A percentile compares a stretch with the other conserved stretches of the same genome.
Evolutionary conservation across 2,113 vertebrate species (phyloP).

Genomic region (Phalacrocorax brasilianus): DNA sequence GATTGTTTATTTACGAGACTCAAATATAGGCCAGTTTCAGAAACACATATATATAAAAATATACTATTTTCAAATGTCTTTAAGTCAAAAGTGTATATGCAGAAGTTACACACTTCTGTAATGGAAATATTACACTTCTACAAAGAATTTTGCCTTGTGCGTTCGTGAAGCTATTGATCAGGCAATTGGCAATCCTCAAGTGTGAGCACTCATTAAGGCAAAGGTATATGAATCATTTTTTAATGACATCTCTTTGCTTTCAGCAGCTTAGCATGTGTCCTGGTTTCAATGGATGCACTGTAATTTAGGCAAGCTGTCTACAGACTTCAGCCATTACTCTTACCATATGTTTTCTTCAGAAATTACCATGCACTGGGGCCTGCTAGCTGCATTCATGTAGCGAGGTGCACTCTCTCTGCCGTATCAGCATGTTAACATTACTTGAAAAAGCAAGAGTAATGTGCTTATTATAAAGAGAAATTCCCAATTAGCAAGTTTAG

Average conservation of each 20-base stretch:
- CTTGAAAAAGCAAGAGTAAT: slow-evolving; percentile 57
- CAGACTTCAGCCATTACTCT: slow-evolving; percentile 68
- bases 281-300: slow-evolving; percentile 70
- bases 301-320: slow-evolving; percentile 69
- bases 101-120: neutral
- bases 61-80: slow-evolving; percentile 47
- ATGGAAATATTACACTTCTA: slow-evolving; percentile 30
- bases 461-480: slow-evolving; percentile 62
- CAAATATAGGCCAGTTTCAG: slow-evolving; percentile 41
- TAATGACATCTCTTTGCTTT: slow-evolving; percentile 77
- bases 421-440: slow-evolving; percentile 40
- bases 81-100: neutral
- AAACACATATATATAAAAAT: neutral
- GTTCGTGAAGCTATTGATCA: slow-evolving; percentile 62
- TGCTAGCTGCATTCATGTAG: slow-evolving; percentile 38
- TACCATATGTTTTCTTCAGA: slow-evolving; percentile 74
- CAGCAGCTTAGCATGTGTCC: slow-evolving; percentile 75
- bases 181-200: slow-evolving; percentile 74
- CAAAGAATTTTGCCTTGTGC: neutral
- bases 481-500: slow-evolving; percentile 67
- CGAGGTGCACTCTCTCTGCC: slow-evolving; percentile 27
- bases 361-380: slow-evolving; percentile 68
- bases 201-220: slow-evolving; percentile 75
- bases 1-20: slow-evolving; percentile 64
- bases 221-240: slow-evolving; percentile 80